Percentiles rank a stretch among this genome's conserved stretches.
Conservation (phyloP, 2,113 vertebrate genomes). For the Gymnocephalus cernua region DNA sequence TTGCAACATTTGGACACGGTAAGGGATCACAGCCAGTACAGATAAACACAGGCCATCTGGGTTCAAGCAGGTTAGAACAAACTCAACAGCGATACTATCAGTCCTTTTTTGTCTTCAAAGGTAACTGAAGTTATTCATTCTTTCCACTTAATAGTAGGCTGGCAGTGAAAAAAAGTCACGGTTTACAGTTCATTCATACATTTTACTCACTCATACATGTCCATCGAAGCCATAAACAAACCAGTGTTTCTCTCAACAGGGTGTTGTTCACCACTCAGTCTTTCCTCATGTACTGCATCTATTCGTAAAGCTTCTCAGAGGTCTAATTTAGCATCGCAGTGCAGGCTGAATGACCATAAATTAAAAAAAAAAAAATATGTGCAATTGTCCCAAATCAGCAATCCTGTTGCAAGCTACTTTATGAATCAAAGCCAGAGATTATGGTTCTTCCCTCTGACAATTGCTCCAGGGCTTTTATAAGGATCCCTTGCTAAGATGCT, state of each 20-base stretch:
- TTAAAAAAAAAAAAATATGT: constrained; percentile 51
- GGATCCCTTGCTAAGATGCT: constrained; percentile 30
- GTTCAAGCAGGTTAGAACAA: constrained; percentile 50
- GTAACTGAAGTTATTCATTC: constrained; percentile 29
- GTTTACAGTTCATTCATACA: constrained; percentile 27
- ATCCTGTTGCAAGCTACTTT: constrained; percentile 39
- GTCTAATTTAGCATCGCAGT: constrained; percentile 50
- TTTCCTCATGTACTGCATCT: constrained; percentile 24
- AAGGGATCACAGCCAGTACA: constrained; percentile 57
- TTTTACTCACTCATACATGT: not conserved
- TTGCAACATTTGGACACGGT: constrained; percentile 63
- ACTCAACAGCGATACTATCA: constrained; percentile 48
- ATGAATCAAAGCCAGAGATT: constrained; percentile 58
- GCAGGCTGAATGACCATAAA: constrained; percentile 42
- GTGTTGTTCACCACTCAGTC: constrained; percentile 1
- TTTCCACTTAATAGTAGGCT: constrained; percentile 33
- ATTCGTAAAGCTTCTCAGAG: constrained; percentile 43
- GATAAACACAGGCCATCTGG: constrained; percentile 74
- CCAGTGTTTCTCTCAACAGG: not conserved
- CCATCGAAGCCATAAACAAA: not conserved
- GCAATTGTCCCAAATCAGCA: constrained; percentile 56
- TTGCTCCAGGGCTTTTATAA: constrained; percentile 13
- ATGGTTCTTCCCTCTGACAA: constrained; percentile 37
- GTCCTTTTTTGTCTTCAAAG: constrained; percentile 55
- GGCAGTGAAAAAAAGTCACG: constrained; percentile 12